Evolutionary conservation across 2,797 vertebrate genomes (phyloP).

Genomic region (Thaleichthys pacificus): DNA sequence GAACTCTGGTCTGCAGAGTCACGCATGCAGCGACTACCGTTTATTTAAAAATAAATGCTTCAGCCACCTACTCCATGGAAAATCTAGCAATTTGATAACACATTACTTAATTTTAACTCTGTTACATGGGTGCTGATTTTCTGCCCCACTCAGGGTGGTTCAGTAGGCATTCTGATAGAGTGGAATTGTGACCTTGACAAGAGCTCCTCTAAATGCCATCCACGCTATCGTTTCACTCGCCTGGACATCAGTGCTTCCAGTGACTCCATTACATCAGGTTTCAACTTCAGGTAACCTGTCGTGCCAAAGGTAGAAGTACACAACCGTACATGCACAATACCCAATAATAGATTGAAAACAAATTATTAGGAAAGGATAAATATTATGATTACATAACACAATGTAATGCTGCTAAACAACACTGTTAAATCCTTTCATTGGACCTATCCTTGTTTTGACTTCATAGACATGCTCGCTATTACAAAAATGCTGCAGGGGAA

Average conservation of each 20-base stretch:
- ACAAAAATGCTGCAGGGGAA: conserved; percentile 68
- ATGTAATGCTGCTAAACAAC: background rate
- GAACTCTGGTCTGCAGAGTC: background rate
- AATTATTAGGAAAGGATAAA: background rate
- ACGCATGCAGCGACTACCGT: too few species aligned
- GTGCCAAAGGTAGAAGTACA: background rate
- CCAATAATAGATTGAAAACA: background rate
- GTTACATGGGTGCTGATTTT: background rate
- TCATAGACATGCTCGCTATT: conserved; percentile 84
- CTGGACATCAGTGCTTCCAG: conserved; percentile 75
- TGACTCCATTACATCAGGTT: conserved; percentile 74
- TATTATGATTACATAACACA: background rate
- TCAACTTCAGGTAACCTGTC: conserved; percentile 86
- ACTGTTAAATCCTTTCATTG: background rate
- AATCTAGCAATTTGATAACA: too few species aligned
- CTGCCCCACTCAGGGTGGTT: conserved; percentile 78
- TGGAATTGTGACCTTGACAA: conserved; percentile 93
- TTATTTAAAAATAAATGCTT: too few species aligned
- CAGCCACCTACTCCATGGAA: too few species aligned
- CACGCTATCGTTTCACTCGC: conserved; percentile 83
- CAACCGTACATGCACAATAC: background rate
- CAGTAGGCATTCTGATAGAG: conserved; percentile 84
- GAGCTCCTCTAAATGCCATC: conserved; percentile 79
- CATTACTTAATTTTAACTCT: too few species aligned
- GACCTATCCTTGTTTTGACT: background rate